Evolutionary conservation across 2,888 invertebrate genomes (phyloP).

Genomic region (Phymatocera aterrima): DNA sequence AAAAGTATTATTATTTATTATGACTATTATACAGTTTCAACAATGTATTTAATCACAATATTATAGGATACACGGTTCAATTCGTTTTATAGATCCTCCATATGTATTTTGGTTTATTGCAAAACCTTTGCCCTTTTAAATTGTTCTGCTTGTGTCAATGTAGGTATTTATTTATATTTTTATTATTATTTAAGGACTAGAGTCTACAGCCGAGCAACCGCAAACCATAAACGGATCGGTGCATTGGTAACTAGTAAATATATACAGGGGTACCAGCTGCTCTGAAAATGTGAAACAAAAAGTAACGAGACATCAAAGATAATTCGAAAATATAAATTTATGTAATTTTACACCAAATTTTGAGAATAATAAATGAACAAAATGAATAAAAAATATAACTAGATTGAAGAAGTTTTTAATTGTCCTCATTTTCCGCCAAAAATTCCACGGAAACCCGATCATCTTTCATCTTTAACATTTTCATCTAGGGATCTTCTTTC

Average conservation of each 20-base stretch:
- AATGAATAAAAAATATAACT: neutral
- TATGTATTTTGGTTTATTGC: constrained; percentile 34
- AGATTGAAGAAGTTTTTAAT: neutral
- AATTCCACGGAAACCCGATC: neutral
- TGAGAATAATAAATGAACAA: no score
- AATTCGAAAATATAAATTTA: no score
- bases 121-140: constrained; percentile 50
- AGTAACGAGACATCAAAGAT: no score
- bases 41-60: no score
- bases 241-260: no score
- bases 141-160: constrained; percentile 50
- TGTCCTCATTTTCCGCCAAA: neutral
- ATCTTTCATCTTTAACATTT: neutral
- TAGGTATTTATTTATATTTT: constrained; percentile 50
- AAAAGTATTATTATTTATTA: neutral
- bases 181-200: constrained; percentile 46
- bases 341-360: no score
- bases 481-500: neutral
- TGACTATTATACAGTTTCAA: no score
- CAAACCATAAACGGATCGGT: no score
- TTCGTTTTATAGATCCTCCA: neutral
- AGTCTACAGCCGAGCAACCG: no score
- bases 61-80: no score
- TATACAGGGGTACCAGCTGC: no score
- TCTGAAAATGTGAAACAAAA: no score